Evolutionary conservation across 35 echinoderm and acorn worm genomes (phyloP).

Genomic region (Acanthaster planci): DNA sequence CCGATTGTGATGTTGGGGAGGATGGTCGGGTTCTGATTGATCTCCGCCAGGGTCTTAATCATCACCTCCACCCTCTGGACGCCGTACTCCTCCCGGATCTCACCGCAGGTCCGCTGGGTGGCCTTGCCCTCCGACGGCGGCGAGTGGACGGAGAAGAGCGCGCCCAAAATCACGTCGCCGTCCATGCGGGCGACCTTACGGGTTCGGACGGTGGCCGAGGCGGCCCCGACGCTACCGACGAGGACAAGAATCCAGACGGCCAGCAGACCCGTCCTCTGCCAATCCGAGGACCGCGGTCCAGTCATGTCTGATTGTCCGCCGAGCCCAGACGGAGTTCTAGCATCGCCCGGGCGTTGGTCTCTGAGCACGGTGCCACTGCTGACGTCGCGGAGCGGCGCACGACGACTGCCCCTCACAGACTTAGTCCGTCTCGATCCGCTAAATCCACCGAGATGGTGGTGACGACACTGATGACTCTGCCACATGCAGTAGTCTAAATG

Average conservation of each 20-base stretch:
- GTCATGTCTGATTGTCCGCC: not conserved
- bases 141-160: constrained; percentile 93
- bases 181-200: constrained; percentile 86
- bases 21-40: constrained; percentile 66
- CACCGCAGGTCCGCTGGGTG: constrained; percentile 67
- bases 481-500: not conserved
- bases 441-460: not conserved
- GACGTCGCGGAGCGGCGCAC: not conserved
- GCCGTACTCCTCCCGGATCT: constrained; percentile 91
- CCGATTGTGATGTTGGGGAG: constrained; percentile 71
- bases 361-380: not conserved
- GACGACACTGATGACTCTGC: constrained; percentile 6
- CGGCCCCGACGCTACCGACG: not conserved
- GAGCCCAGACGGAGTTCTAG: not conserved
- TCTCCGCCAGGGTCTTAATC: constrained; percentile 81
- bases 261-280: not conserved
- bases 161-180: constrained; percentile 87
- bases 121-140: constrained; percentile 49
- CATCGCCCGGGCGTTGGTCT: no score
- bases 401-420: not conserved
- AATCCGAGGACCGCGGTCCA: not conserved
- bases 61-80: constrained; percentile 96
- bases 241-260: constrained; percentile 24
- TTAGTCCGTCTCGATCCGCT: not conserved
- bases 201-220: constrained; percentile 11